These are phyloP conservation scores for Macaca fascicularis DNA, from an alignment of 2,113 vertebrate species.

Conservation along the genomic window DNA sequence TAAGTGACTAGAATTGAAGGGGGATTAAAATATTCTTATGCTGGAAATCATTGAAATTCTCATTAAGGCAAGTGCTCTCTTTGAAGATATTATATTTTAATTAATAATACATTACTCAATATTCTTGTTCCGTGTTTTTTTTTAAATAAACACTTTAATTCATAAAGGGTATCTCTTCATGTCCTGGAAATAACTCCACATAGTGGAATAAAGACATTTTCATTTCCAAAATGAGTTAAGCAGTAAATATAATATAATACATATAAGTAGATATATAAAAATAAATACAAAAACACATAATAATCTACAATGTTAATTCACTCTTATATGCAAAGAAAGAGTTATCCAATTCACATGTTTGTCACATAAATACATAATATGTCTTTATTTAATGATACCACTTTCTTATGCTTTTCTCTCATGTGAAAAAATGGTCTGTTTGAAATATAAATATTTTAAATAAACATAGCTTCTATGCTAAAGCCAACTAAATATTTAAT, in stretches of 20 bases:
- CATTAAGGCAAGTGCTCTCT: background rate
- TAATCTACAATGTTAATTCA: background rate
- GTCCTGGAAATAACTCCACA: background rate
- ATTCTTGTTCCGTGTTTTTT: background rate
- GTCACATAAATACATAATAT: background rate
- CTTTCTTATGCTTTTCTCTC: background rate
- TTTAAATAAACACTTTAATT: slow-evolving; percentile 41
- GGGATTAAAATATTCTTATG: background rate
- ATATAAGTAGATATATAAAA: background rate
- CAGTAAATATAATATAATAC: background rate
- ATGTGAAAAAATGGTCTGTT: background rate
- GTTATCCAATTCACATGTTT: background rate
- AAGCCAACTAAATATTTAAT: slow-evolving; percentile 20
- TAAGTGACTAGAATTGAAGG: background rate
- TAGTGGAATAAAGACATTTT: slow-evolving; percentile 25
- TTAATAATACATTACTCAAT: background rate
- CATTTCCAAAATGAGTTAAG: background rate
- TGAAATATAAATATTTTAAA: slow-evolving; percentile 36
- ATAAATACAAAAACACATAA: background rate
- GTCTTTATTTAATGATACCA: background rate
- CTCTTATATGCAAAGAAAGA: slow-evolving; percentile 22
- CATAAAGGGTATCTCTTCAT: background rate
- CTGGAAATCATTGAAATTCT: background rate
- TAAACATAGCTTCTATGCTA: background rate
- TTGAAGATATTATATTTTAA: slow-evolving; percentile 36